phyloP scores from a whole-genome alignment of 2,888 invertebrate species.

The Heteromyza rotundicornis region DNA sequence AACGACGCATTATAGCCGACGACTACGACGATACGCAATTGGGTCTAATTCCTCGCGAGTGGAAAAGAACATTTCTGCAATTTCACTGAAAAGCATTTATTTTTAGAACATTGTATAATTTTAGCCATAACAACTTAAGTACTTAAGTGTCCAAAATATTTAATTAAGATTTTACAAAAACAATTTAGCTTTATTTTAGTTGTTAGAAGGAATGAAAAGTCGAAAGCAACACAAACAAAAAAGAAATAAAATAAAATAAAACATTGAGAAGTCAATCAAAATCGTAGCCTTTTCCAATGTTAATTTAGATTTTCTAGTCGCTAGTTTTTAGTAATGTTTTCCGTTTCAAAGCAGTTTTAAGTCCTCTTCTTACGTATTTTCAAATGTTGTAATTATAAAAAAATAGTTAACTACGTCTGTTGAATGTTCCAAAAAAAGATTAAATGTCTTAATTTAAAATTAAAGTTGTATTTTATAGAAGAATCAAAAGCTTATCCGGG shows the following conservation, averaged over 20 bases:
- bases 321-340: not conserved
- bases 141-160: conserved; percentile 12
- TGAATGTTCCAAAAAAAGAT: too few relatives aligned
- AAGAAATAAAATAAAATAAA: too few relatives aligned
- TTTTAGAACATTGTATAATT: conserved; percentile 15
- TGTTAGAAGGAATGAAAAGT: too few relatives aligned
- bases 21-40: too few relatives aligned
- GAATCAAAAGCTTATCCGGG: too few relatives aligned
- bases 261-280: not conserved
- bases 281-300: too few relatives aligned
- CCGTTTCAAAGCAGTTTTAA: too few relatives aligned
- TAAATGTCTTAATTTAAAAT: too few relatives aligned
- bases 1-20: conserved; percentile 56
- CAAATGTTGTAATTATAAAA: too few relatives aligned
- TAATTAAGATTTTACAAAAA: conserved; percentile 11
- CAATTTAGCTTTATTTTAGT: conserved; percentile 18
- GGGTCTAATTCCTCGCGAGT: conserved; percentile 40
- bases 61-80: not conserved
- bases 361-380: not conserved
- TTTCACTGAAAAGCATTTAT: conserved; percentile 22
- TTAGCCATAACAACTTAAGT: not conserved
- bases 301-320: conserved; percentile 1
- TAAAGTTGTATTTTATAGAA: too few relatives aligned
- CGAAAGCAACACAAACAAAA: too few relatives aligned
- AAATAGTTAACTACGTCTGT: too few relatives aligned